Percentiles rank a stretch among this genome's conserved stretches.
These are phyloP conservation scores for Microcebus tavaratra DNA, from an alignment of 2,113 vertebrate genomes.

Conservation along the genomic window DNA sequence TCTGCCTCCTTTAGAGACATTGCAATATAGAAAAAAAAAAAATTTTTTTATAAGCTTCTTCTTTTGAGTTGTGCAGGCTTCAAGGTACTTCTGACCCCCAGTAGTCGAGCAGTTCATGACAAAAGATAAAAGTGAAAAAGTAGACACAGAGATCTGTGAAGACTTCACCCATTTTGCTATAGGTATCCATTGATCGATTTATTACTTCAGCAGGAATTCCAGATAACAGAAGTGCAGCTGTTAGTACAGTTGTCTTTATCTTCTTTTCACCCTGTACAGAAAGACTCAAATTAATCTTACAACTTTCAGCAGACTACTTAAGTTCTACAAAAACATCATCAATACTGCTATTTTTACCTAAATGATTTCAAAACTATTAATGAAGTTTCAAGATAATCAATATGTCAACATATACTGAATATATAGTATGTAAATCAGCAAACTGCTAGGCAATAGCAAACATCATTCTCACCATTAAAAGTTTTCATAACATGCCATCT, in stretches of 20 bases:
- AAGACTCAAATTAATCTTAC: background rate
- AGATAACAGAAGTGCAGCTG: conserved; percentile 94
- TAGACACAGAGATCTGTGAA: conserved; percentile 98
- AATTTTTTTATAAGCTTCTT: conserved; percentile 64
- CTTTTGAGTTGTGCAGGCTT: conserved; percentile 68
- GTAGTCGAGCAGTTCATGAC: conserved; percentile 90
- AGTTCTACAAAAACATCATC: background rate
- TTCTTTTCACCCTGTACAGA: conserved; percentile 92
- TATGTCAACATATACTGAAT: background rate
- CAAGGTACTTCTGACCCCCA: conserved; percentile 89
- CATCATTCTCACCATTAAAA: background rate
- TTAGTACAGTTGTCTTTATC: conserved; percentile 93
- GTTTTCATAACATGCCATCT: background rate
- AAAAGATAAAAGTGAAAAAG: conserved; percentile 97
- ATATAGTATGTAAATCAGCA: background rate
- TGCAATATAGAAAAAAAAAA: conserved; percentile 60
- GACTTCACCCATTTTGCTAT: conserved; percentile 97
- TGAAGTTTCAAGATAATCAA: conserved; percentile 13
- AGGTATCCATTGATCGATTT: conserved; percentile 98
- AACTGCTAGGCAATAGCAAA: background rate
- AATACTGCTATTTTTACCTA: background rate
- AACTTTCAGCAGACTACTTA: background rate
- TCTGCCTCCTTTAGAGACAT: conserved; percentile 66
- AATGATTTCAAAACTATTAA: conserved; percentile 18
- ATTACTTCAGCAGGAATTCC: conserved; percentile 98